A percentile compares a stretch with the other conserved stretches of the same genome.
Evolutionary conservation across 1,140 invertebrate genomes (phyloP).

Genomic region (Philotrypesis tridentata): DNA sequence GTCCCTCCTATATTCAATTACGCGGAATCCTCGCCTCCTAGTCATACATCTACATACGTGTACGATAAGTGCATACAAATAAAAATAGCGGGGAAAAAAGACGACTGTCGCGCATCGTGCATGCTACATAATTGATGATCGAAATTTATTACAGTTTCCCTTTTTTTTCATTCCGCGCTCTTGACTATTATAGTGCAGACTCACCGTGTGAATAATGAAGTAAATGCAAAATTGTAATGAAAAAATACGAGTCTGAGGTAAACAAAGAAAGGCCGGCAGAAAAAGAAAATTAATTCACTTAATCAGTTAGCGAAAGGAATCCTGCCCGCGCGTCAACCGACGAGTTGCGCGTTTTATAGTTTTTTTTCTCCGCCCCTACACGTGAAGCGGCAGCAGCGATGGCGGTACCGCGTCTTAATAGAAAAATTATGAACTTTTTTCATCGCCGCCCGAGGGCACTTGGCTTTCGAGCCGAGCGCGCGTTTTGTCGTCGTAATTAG

Average conservation of each 20-base stretch:
- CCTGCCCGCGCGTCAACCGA: not conserved
- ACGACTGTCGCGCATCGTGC: too few relatives aligned
- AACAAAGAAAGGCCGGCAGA: not conserved
- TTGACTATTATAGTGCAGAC: too few relatives aligned
- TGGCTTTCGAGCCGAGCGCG: constrained; percentile 55
- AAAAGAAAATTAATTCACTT: not conserved
- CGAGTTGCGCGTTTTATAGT: constrained; percentile 1
- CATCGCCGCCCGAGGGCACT: constrained; percentile 67
- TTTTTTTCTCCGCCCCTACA: constrained; percentile 45
- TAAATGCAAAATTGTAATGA: too few relatives aligned
- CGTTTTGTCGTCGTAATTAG: constrained; percentile 67
- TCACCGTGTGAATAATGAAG: too few relatives aligned
- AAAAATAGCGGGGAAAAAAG: too few relatives aligned
- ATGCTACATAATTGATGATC: too few relatives aligned
- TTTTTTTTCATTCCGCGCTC: too few relatives aligned
- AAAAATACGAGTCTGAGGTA: too few relatives aligned
- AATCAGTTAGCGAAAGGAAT: not conserved
- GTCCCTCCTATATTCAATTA: not conserved
- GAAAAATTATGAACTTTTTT: constrained; percentile 74
- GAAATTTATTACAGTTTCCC: too few relatives aligned
- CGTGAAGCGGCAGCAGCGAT: not conserved
- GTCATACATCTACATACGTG: not conserved
- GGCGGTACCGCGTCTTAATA: constrained; percentile 63
- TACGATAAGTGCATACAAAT: not conserved
- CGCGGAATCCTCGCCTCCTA: not conserved